Base-by-base conservation (phyloP, 2,888 invertebrate species). In the Drosophila paranaensis region DNA sequence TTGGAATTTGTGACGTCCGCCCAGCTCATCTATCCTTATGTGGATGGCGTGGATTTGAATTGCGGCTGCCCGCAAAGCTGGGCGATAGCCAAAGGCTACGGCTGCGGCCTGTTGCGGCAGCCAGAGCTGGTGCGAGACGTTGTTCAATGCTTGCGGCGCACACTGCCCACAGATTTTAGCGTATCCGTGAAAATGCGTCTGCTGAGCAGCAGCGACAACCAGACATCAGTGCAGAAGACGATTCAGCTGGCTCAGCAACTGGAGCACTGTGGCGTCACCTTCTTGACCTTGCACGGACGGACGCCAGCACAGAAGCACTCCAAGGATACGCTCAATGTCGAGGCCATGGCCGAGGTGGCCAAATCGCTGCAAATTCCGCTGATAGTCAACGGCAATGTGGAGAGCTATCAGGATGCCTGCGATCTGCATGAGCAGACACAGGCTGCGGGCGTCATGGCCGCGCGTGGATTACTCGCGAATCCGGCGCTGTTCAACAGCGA, bases 31-130 rank as follows among this genome's bases (percentile, higher is more conserved):
- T 95, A 96, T 78, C 96, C 96, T 94, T 97, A 96, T 93, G 95
- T 96, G 61, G 96, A 97, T 94, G 99, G 99, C 8, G 96, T 98
- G 3, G 99, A 99, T 93, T 93, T 99, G 40, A 99, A 99, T 92
- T 99, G 99, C 94, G 99, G 99, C 0, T 99, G 99, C 87, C 99
- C 99, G 1, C 99, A 99, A 93, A 94, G 95, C 78, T 99, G 98
- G 98, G 98, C 98, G 0, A 96, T 97, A 93, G 95, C 96, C 79
- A 97, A 97, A 90, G 98, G 98, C 5, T 96, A 97, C 91, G 99
- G 99, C 0, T 97, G 97, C 88, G 95, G 96, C 68, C 93, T 99
- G 77, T 93, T 99, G 25, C 95, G 95, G 11, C 95, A 96, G 79
- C 98, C 99, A 8, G 96, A 99, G 89, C 87, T 96, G 11, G 95